Conservation (phyloP, 2,113 vertebrate species). For the Capreolus pygargus region DNA sequence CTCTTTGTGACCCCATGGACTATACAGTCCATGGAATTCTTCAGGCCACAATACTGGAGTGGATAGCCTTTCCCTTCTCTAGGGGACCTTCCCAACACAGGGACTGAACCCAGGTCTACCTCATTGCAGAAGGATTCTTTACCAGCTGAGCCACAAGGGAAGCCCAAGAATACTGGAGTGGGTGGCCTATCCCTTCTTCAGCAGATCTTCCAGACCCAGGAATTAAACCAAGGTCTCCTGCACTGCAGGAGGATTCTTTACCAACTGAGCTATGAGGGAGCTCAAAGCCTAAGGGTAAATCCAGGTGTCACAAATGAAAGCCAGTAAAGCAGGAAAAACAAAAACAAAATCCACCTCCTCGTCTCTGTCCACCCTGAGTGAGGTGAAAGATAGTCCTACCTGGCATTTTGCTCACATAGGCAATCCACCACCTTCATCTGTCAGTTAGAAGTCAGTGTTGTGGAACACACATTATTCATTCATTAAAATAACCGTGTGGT, state of each 20-base stretch:
- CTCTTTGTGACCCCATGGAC: background rate
- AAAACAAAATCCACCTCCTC: background rate
- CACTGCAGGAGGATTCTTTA: background rate
- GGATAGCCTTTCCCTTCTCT: background rate
- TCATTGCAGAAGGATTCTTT: background rate
- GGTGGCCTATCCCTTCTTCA: background rate
- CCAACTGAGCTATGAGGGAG: background rate
- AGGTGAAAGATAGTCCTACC: background rate
- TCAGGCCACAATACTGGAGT: background rate
- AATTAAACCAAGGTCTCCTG: background rate
- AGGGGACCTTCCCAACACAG: background rate
- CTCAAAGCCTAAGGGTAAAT: background rate
- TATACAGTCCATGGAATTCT: background rate
- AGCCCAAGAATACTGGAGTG: background rate
- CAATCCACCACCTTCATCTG: background rate
- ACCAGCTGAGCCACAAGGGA: background rate
- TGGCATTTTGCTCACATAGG: background rate
- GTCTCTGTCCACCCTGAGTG: background rate
- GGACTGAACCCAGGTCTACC: background rate
- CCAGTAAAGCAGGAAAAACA: background rate
- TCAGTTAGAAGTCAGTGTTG: background rate
- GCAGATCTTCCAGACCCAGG: accelerated
- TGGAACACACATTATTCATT: background rate
- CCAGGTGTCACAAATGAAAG: background rate
- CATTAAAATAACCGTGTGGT: background rate